Base-by-base conservation (phyloP, 64 coral and sea anemone genomes). In the Montipora efflorescens region DNA sequence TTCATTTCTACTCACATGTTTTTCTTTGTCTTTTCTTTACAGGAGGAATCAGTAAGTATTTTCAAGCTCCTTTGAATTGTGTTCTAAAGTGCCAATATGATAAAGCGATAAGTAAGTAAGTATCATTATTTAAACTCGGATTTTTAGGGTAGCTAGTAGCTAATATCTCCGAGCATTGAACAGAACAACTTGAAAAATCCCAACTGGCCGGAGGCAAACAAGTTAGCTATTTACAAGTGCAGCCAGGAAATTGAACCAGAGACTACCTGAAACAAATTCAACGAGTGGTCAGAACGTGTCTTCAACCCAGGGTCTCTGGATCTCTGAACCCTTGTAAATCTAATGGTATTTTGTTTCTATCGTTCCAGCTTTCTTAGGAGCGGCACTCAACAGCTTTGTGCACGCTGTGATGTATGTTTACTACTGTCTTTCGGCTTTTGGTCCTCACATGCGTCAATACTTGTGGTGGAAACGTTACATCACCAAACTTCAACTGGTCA, bases 391-490 rank as follows among this genome's bases (percentile, higher is more conserved):
- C 59, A 95, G 97, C 18, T 98, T 98, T 79, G 90, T 98, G 57
- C 97, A 98, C 78, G 81, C 94, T 28, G 53, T 98, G 64, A 98
- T 98, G 97, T 98, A 98, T 49, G 78, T 46, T 48, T 98, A 98
- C 79, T 98, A 98, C 87, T 87, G 94, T 87, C 28, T 98, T 50
- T 91, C 97, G 15, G 97, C 97, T 15, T 90, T 98, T 83, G 97
- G 97, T 50, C 97, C 97, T 0, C 36, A 92, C 19, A 92, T 94
- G n/a, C 84, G 92, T 59, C 89, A 74, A 22, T 98, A 98, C 59
- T 62, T 98, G 22, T 98, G 97, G 97, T 98, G 97, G 97, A 98
- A 98, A 44, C 82, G 83, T 4, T 98, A 98, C 70, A 83, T 98
- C 0, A 98, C 97, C 20, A 93, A 85, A 46, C 93, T 98, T 87